Conservation (phyloP, 2,888 invertebrate species). For the Siphonodentalium dalli region DNA sequence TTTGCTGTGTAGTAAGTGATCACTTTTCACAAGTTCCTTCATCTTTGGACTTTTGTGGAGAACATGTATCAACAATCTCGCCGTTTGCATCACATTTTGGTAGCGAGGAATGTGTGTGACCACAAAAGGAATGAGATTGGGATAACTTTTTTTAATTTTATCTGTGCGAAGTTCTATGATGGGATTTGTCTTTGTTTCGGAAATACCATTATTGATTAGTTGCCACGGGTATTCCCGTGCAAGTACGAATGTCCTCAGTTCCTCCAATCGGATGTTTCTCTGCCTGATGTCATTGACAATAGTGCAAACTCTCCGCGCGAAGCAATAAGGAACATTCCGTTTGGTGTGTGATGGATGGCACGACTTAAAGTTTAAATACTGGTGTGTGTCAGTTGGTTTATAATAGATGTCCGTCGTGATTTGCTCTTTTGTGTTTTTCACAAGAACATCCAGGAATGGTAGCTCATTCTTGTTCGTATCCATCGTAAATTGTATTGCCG, state of each 20-base stretch:
- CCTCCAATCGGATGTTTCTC: not conserved
- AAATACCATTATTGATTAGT: conserved; percentile 3
- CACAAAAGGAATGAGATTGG: no score
- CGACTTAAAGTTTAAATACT: conserved; percentile 15
- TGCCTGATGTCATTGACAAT: conserved; percentile 1
- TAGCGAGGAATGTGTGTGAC: no score
- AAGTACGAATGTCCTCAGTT: not conserved
- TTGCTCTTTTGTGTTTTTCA: not conserved
- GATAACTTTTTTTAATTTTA: no score
- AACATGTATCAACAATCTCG: no score
- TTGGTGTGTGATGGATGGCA: conserved; percentile 18
- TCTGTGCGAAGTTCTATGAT: no score
- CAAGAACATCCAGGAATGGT: conserved; percentile 11
- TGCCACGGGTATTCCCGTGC: conserved; percentile 7
- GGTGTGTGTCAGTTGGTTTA: conserved; percentile 18
- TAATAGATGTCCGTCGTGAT: conserved; percentile 11
- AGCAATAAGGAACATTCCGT: conserved; percentile 8
- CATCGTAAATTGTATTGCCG: conserved; percentile 11
- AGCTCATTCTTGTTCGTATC: conserved; percentile 5
- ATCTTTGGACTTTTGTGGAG: no score
- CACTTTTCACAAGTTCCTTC: no score
- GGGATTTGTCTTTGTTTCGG: no score
- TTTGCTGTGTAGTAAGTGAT: no score
- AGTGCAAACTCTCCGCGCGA: conserved; percentile 11
- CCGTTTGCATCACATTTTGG: no score